Percentiles rank a stretch among this genome's conserved stretches.
Conservation (phyloP, 2,888 invertebrate genomes). For the Poecilus cupreus region DNA sequence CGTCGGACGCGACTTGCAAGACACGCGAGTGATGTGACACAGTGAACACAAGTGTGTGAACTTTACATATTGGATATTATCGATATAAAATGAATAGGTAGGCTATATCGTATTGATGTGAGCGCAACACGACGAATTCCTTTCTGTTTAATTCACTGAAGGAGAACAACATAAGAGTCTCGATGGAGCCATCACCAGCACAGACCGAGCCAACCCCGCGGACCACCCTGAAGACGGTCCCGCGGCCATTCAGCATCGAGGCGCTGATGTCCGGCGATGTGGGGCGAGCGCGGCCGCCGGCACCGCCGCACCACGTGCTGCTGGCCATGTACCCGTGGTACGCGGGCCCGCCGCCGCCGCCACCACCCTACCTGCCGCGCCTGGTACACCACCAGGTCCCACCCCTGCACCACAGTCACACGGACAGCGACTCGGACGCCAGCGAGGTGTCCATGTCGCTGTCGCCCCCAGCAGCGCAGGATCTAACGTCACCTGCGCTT, state of each 20-base stretch:
- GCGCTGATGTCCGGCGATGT: slow-evolving; percentile 76
- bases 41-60: slow-evolving; percentile 17
- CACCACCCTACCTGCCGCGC: not conserved
- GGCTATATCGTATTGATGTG: too few species aligned
- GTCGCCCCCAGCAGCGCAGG: slow-evolving; percentile 57
- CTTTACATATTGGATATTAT: not conserved
- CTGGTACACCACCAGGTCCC: not conserved
- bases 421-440: slow-evolving; percentile 55
- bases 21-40: not conserved
- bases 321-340: slow-evolving; percentile 27
- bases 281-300: slow-evolving; percentile 74
- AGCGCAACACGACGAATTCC: too few species aligned
- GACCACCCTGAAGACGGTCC: slow-evolving; percentile 69
- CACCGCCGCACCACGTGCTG: slow-evolving; percentile 4
- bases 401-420: not conserved
- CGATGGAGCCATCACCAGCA: not conserved
- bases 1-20: not conserved
- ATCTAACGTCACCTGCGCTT: slow-evolving; percentile 12
- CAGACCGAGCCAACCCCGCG: not conserved
- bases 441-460: slow-evolving; percentile 58
- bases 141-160: not conserved
- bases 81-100: not conserved
- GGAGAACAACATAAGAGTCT: too few species aligned
- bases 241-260: slow-evolving; percentile 79
- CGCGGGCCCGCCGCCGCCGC: not conserved